Conservation (phyloP, 1,140 invertebrate species). For the Camponotus pennsylvanicus region DNA sequence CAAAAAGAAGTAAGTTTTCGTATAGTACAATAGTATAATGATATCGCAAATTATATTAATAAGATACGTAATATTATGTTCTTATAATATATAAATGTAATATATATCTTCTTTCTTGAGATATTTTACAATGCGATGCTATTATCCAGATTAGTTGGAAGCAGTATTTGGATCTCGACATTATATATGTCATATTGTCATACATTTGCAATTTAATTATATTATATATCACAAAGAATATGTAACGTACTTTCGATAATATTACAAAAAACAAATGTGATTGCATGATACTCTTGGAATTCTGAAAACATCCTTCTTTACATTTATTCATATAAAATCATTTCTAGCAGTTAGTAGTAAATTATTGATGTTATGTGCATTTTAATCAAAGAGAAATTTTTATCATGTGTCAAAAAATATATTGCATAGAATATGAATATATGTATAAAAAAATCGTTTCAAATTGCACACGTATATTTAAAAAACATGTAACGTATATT, state of each 20-base stretch:
- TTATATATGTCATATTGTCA: not conserved
- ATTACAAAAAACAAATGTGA: not conserved
- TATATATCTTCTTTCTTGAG: not conserved
- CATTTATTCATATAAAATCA: not conserved
- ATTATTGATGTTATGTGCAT: not conserved
- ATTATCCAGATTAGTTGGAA: conserved; percentile 25
- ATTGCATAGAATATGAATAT: no score
- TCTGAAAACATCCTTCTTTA: not conserved
- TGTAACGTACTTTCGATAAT: not conserved
- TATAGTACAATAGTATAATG: not conserved
- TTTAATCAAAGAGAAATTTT: not conserved
- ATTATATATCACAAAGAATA: not conserved
- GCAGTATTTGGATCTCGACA: not conserved
- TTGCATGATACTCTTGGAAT: not conserved
- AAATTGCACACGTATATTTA: no score
- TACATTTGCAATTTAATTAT: not conserved
- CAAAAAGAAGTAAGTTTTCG: not conserved
- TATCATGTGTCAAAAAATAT: not conserved
- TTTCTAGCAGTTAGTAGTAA: not conserved
- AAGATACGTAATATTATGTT: not conserved
- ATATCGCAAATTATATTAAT: not conserved
- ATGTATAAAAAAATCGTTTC: no score
- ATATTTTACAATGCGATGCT: conserved; percentile 14
- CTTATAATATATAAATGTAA: conserved; percentile 22
- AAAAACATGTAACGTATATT: no score